These are phyloP conservation scores for Enteromius trimaculatus DNA, from an alignment of 2,797 vertebrate genomes.

Conservation along the genomic window DNA sequence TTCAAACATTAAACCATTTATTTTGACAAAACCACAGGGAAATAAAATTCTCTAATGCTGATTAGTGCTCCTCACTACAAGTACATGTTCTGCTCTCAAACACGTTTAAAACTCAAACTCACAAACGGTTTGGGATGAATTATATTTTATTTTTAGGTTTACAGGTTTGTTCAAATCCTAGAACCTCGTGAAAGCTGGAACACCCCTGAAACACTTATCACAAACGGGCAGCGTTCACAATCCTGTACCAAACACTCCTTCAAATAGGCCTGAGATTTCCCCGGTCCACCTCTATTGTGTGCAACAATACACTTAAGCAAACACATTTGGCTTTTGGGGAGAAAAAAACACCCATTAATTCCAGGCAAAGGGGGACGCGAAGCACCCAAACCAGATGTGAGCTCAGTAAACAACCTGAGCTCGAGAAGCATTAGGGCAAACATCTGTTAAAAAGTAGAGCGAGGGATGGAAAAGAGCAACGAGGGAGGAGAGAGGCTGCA, in stretches of 20 bases:
- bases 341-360: slow-evolving; percentile 25
- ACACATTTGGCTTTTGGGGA: slow-evolving; percentile 14
- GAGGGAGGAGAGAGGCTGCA: slow-evolving; percentile 6
- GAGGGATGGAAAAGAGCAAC: slow-evolving; percentile 11
- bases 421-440: slow-evolving; percentile 32
- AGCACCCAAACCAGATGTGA: slow-evolving; percentile 42
- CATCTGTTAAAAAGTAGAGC: slow-evolving; percentile 42
- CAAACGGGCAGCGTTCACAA: slow-evolving; percentile 16
- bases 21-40: background rate
- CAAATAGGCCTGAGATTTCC: background rate
- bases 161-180: slow-evolving; percentile 7
- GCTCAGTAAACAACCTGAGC: slow-evolving; percentile 25
- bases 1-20: background rate
- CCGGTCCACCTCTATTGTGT: background rate
- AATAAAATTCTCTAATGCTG: background rate
- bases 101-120: no score
- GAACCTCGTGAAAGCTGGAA: slow-evolving; percentile 49
- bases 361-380: slow-evolving; percentile 1
- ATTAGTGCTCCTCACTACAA: background rate
- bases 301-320: slow-evolving; percentile 31
- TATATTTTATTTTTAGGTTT: slow-evolving; percentile 26
- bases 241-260: slow-evolving; percentile 17
- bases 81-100: background rate
- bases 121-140: background rate
- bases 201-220: slow-evolving; percentile 20